Percentiles rank a stretch among this genome's conserved stretches.
These are phyloP conservation scores for Toxonevra muliebris DNA, from an alignment of 2,888 invertebrate genomes.

Conservation along the genomic window DNA sequence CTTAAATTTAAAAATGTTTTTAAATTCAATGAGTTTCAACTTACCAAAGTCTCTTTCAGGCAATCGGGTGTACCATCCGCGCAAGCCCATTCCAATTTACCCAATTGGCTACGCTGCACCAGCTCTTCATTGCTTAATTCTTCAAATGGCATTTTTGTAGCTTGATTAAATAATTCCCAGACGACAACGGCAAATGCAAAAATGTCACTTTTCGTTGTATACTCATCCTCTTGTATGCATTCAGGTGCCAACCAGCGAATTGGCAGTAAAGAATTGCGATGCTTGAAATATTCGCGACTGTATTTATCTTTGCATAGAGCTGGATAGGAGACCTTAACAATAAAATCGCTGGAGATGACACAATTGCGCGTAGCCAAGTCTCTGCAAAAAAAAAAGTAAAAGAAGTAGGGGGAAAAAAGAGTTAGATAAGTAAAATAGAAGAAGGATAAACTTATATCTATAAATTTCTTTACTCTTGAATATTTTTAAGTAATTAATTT, in stretches of 20 bases:
- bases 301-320: conserved; percentile 86
- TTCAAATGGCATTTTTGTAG: conserved; percentile 77
- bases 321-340: conserved; percentile 83
- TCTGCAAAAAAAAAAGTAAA: conserved; percentile 55
- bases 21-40: conserved; percentile 31
- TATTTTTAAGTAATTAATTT: not conserved
- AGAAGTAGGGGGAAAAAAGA: not conserved
- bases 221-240: conserved; percentile 89
- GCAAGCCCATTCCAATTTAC: conserved; percentile 74
- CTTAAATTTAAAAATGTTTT: not conserved
- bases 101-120: conserved; percentile 61
- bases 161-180: conserved; percentile 89
- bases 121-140: conserved; percentile 62
- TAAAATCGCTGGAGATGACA: conserved; percentile 81
- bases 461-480: not conserved
- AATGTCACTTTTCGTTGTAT: conserved; percentile 91
- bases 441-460: not conserved
- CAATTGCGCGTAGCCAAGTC: conserved; percentile 94
- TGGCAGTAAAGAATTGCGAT: conserved; percentile 85
- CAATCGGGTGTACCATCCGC: conserved; percentile 72
- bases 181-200: conserved; percentile 89
- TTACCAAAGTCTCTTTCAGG: conserved; percentile 70
- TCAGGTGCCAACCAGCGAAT: conserved; percentile 91
- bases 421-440: not conserved
- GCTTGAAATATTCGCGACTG: conserved; percentile 87